Percentiles rank a stretch among this genome's conserved stretches.
phyloP scores from a whole-genome alignment of 1,140 invertebrate species.

The Nymphalis io region DNA sequence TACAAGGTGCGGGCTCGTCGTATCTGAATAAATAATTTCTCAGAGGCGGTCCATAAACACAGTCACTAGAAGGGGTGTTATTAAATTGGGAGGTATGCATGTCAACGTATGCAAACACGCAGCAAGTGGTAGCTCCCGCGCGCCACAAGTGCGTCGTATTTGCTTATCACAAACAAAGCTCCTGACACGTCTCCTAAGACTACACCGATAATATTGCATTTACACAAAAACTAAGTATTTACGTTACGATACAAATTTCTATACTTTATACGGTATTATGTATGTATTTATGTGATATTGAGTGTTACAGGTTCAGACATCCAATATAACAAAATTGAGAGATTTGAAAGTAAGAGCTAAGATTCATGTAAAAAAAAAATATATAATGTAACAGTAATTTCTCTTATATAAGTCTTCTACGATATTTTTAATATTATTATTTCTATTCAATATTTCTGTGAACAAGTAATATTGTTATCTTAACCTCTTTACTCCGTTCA shows the following conservation, averaged over 20 bases:
- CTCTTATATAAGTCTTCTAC: not conserved
- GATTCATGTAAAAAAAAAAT: not conserved
- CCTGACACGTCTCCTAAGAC: slow-evolving; percentile 55
- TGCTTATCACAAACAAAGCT: slow-evolving; percentile 63
- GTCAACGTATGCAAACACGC: slow-evolving; percentile 65
- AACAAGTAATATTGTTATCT: slow-evolving; percentile 68
- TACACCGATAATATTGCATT: slow-evolving; percentile 56
- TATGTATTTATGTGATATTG: not conserved
- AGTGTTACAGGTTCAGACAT: too few relatives aligned
- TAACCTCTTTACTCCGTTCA: slow-evolving; percentile 68
- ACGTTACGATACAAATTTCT: not conserved
- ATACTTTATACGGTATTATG: not conserved
- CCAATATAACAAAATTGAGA: not conserved
- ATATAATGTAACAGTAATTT: slow-evolving; percentile 8
- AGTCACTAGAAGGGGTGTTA: slow-evolving; percentile 38
- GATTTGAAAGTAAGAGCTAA: not conserved
- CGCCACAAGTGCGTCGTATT: slow-evolving; percentile 68
- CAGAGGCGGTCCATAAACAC: not conserved
- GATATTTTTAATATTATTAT: not conserved
- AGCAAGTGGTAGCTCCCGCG: slow-evolving; percentile 54
- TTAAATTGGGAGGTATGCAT: slow-evolving; percentile 69
- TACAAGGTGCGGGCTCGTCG: not conserved
- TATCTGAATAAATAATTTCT: slow-evolving; percentile 4
- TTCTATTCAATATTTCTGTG: slow-evolving; percentile 25
- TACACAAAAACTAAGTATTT: slow-evolving; percentile 48